Conservation (phyloP, 2,797 vertebrate species). For the Pangasius macronema region DNA sequence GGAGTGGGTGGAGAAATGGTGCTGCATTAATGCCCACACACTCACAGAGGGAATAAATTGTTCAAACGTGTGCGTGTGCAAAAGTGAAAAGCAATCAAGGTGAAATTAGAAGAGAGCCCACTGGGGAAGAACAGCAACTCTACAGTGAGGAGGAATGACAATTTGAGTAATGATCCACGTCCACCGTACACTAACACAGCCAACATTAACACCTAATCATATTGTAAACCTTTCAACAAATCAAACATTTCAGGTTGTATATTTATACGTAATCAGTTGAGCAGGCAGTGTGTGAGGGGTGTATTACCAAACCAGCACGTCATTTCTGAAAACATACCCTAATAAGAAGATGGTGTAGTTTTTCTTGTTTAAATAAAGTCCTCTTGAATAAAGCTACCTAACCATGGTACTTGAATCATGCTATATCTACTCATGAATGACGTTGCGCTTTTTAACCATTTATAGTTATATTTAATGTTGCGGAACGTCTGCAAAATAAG, state of each 20-base stretch:
- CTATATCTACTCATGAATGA: neutral
- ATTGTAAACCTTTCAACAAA: neutral
- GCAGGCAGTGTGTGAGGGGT: neutral
- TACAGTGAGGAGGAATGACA: conserved; percentile 63
- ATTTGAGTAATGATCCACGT: conserved; percentile 65
- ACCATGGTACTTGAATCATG: neutral
- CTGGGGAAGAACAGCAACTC: conserved; percentile 61
- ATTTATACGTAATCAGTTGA: neutral
- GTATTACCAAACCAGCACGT: neutral
- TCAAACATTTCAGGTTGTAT: neutral
- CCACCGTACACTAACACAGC: conserved; percentile 24
- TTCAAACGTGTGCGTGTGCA: conserved; percentile 17
- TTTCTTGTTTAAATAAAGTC: neutral
- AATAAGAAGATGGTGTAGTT: neutral
- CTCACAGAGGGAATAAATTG: conserved; percentile 28
- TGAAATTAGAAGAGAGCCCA: conserved; percentile 61
- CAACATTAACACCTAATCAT: neutral
- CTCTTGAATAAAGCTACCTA: neutral
- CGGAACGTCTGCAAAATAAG: neutral
- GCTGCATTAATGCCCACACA: conserved; percentile 19
- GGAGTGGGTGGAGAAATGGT: conserved; percentile 19
- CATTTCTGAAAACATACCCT: neutral
- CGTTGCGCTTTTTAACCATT: neutral
- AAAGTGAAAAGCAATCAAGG: conserved; percentile 65
- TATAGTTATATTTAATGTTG: neutral